Evolutionary conservation across 2,888 invertebrate genomes (phyloP).

Genomic region (Phania funesta): DNA sequence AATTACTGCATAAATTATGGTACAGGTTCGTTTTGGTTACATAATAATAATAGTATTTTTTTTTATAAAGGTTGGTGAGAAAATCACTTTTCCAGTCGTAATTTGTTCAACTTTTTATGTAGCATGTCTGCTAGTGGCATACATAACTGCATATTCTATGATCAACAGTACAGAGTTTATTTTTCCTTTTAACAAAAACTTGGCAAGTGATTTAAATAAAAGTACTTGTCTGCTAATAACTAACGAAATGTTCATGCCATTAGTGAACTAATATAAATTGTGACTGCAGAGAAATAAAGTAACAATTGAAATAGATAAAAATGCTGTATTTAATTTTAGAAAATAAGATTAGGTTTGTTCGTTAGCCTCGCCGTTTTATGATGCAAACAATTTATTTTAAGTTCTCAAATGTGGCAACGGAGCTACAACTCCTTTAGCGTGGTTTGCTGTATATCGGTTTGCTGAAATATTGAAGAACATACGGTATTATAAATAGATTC

Average conservation of each 20-base stretch:
- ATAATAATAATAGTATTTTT: not conserved
- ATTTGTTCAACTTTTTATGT: not conserved
- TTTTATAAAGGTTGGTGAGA: not conserved
- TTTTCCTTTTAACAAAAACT: conserved; percentile 12
- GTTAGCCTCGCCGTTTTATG: not conserved
- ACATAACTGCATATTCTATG: conserved; percentile 20
- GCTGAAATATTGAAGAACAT: too few relatives aligned
- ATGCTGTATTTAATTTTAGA: not conserved
- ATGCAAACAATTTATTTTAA: not conserved
- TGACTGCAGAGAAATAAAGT: conserved; percentile 37
- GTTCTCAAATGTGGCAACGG: too few relatives aligned
- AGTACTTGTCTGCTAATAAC: conserved; percentile 43
- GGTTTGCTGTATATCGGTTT: too few relatives aligned
- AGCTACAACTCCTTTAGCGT: too few relatives aligned
- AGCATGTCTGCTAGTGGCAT: not conserved
- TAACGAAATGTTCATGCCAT: conserved; percentile 5
- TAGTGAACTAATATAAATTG: conserved; percentile 31
- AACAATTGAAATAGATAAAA: conserved; percentile 2
- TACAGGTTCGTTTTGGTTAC: too few relatives aligned
- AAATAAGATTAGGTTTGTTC: not conserved
- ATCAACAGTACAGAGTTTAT: conserved; percentile 8
- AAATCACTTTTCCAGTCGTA: not conserved
- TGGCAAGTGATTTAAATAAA: conserved; percentile 39
- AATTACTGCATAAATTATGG: too few relatives aligned
- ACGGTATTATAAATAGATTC: too few relatives aligned